Conservation (phyloP, 1,140 invertebrate species). For the Penaeus vannamei region DNA sequence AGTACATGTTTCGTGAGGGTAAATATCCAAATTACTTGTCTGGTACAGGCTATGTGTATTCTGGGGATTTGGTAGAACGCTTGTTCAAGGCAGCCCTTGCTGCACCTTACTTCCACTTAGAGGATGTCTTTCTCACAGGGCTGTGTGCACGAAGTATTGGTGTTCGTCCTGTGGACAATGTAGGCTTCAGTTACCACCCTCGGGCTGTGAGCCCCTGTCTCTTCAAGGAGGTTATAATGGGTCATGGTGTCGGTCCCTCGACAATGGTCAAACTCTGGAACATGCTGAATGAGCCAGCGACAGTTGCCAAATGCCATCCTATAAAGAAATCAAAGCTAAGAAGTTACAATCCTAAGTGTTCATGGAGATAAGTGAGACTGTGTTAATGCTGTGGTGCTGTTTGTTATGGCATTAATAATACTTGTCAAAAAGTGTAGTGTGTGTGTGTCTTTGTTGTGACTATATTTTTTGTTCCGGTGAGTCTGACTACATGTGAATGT, state of each 20-base stretch:
- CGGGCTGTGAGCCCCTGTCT: slow-evolving; percentile 70
- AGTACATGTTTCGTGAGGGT: slow-evolving; percentile 82
- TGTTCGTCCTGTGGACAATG: slow-evolving; percentile 70
- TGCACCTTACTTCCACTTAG: slow-evolving; percentile 75
- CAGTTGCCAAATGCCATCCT: slow-evolving; percentile 47
- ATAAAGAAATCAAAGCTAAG: slow-evolving; percentile 52
- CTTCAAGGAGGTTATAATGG: slow-evolving; percentile 69
- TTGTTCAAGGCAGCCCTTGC: slow-evolving; percentile 78
- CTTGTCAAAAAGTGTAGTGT: neutral
- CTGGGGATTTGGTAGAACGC: slow-evolving; percentile 78
- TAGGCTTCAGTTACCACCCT: slow-evolving; percentile 77
- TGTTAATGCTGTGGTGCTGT: neutral
- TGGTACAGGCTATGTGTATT: slow-evolving; percentile 87
- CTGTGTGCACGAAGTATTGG: slow-evolving; percentile 68
- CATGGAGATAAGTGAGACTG: slow-evolving; percentile 37
- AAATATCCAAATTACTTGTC: slow-evolving; percentile 88
- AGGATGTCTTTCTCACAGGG: slow-evolving; percentile 91
- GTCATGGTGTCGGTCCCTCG: slow-evolving; percentile 68
- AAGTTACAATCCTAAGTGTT: slow-evolving; percentile 42
- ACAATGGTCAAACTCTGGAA: slow-evolving; percentile 68
- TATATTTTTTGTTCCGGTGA: too few species aligned
- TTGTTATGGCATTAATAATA: neutral
- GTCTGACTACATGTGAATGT: too few species aligned
- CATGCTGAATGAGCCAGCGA: slow-evolving; percentile 51
- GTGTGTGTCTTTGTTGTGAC: neutral